Evolutionary conservation across 2,888 invertebrate species (phyloP), one percentile per base, ranked within the genome.

Genomic region (Pseudococcus longispinus): DNA sequence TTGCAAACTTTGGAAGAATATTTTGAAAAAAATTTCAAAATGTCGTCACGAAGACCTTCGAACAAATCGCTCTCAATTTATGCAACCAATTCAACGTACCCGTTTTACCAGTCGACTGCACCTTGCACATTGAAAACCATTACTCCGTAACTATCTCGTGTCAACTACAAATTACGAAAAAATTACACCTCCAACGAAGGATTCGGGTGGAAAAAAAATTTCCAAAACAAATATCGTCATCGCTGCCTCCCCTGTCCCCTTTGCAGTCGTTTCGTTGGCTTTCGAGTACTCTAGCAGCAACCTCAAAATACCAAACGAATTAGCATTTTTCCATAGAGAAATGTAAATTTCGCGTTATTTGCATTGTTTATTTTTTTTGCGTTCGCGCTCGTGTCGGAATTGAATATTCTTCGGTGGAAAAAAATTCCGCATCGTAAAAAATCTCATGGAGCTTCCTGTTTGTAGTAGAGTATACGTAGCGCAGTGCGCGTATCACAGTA

Each of bases 261-360:
- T 5, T 11, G 70, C 70, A 70, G 8, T 60, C 23, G 23, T 29
- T 26, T 70, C 4, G 70, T 70, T 23, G 65, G 26, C 65, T 65
- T 70, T 70, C 26, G 70, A 70, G 70, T 70, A 70, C 29, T 29
- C 18, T 15, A 29, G 13, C 13, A 55, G n/a, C 70, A 29, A 70
- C 15, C 70, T 70, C 70, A 29, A 70, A 65, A 65, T 65, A 65
- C 65, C 65, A 65, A 65, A 74, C 74, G 74, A 74, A 80, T 80
- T 80, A 80, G 77, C 77, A 80, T 80, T 80, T 80, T 80, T 18
- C 4, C 42, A 42, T 4, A 23, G n/a, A 80, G 77, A 80, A 80
- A 80, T 80, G 77, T 80, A 80, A 80, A 80, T 80, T 80, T 80
- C 77, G 77, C 42, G 77, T 80, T 80, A 80, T 80, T 42, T 80